Conservation (phyloP, 2,888 invertebrate genomes). For the Eudasyphora cyanicolor region DNA sequence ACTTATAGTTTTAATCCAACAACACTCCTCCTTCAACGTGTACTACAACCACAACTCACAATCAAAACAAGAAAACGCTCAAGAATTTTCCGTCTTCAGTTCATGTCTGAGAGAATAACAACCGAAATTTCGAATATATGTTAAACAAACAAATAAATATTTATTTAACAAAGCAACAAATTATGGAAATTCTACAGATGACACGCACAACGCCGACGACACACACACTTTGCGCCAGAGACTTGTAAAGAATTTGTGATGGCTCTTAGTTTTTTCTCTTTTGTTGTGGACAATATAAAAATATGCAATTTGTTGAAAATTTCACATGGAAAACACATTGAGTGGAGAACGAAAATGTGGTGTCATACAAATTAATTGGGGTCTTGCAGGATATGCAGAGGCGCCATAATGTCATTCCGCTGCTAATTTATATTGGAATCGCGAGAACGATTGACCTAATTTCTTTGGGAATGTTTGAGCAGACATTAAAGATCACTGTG, state of each 20-base stretch:
- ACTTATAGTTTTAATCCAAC: too few species aligned
- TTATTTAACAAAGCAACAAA: constrained; percentile 30
- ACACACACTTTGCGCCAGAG: background rate
- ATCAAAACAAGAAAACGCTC: background rate
- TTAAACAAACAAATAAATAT: constrained; percentile 35
- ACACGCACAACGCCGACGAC: constrained; percentile 4
- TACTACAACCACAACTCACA: too few species aligned
- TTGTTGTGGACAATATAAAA: background rate
- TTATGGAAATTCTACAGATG: constrained; percentile 26
- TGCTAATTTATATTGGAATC: too few species aligned
- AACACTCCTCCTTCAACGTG: too few species aligned
- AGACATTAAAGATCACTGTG: too few species aligned
- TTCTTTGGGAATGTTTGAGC: too few species aligned
- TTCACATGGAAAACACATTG: background rate
- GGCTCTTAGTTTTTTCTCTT: background rate
- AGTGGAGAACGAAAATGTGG: background rate
- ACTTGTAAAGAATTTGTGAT: background rate
- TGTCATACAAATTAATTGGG: background rate
- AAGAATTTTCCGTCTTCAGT: background rate
- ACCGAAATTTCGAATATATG: constrained; percentile 14
- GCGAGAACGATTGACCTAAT: too few species aligned
- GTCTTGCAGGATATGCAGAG: background rate
- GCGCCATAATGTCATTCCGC: background rate
- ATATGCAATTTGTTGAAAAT: too few species aligned
- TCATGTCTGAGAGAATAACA: background rate